These are phyloP conservation scores for Pampusana beccarii DNA, from an alignment of 2,113 vertebrate genomes.

Conservation along the genomic window DNA sequence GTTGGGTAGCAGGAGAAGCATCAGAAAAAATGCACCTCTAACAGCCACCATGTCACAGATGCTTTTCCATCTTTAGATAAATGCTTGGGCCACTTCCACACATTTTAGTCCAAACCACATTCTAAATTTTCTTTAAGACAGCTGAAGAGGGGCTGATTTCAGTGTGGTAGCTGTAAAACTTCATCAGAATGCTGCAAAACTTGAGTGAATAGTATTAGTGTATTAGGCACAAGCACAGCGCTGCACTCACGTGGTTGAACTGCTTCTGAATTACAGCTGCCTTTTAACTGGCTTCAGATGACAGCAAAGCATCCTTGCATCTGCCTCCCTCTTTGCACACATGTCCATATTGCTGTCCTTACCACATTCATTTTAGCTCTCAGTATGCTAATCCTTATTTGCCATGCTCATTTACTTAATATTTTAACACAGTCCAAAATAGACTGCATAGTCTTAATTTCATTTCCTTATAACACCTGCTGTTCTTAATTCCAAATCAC, in stretches of 20 bases:
- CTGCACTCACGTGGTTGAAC: rapidly evolving
- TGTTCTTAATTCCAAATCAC: not conserved
- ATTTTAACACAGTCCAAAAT: not conserved
- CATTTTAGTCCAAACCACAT: not conserved
- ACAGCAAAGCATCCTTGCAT: rapidly evolving
- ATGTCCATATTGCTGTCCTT: rapidly evolving
- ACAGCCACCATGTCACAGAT: not conserved
- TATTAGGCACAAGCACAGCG: not conserved
- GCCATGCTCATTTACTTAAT: not conserved
- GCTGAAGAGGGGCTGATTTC: not conserved
- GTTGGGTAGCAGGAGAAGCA: not conserved
- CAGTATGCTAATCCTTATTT: not conserved
- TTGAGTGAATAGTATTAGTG: not conserved
- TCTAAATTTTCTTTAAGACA: not conserved
- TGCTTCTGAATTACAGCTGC: not conserved
- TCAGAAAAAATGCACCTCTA: not conserved
- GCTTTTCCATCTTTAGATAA: not conserved
- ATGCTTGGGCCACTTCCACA: not conserved
- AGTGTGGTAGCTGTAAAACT: rapidly evolving
- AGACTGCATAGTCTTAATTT: not conserved
- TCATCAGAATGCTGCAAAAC: not conserved
- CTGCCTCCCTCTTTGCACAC: not conserved
- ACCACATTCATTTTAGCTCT: not conserved
- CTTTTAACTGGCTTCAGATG: not conserved
- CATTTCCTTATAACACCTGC: not conserved